Percentiles rank a stretch among this genome's conserved stretches.
These are phyloP conservation scores for Nycticorax nycticorax DNA, from an alignment of 2,113 vertebrate species.

Conservation along the genomic window DNA sequence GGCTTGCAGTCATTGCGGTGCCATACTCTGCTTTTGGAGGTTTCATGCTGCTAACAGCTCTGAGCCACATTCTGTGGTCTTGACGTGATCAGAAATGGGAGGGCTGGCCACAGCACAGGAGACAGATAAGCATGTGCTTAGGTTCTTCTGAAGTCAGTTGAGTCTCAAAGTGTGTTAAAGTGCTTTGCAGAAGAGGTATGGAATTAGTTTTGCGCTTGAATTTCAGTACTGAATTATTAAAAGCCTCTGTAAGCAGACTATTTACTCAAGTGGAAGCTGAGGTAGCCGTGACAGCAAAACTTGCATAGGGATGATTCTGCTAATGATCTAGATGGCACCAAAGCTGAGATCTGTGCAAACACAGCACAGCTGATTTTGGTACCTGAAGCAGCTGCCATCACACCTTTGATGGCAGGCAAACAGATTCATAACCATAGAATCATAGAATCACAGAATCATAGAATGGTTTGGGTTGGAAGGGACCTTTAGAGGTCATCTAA, in stretches of 20 bases:
- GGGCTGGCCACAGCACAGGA: neutral
- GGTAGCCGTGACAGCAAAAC: neutral
- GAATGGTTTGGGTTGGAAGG: neutral
- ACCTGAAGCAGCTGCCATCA: neutral
- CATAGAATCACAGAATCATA: neutral
- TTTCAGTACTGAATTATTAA: neutral
- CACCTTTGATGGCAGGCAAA: neutral
- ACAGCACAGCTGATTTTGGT: neutral
- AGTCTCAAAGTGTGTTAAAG: neutral
- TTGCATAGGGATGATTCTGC: neutral
- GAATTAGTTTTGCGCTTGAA: neutral
- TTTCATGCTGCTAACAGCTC: neutral
- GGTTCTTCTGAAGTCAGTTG: neutral
- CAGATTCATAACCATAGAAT: neutral
- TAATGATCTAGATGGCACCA: neutral
- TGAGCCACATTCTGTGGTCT: neutral
- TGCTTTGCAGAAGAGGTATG: neutral
- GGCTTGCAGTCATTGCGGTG: accelerated
- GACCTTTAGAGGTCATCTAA: neutral
- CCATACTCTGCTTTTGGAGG: neutral
- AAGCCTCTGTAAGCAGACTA: neutral
- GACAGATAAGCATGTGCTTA: neutral
- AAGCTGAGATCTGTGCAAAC: neutral
- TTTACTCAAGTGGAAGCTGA: neutral
- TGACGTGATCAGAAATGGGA: neutral